Evolutionary conservation across 92 coral and sea anemone genomes (phyloP).

Genomic region (Parazoanthus darwini): DNA sequence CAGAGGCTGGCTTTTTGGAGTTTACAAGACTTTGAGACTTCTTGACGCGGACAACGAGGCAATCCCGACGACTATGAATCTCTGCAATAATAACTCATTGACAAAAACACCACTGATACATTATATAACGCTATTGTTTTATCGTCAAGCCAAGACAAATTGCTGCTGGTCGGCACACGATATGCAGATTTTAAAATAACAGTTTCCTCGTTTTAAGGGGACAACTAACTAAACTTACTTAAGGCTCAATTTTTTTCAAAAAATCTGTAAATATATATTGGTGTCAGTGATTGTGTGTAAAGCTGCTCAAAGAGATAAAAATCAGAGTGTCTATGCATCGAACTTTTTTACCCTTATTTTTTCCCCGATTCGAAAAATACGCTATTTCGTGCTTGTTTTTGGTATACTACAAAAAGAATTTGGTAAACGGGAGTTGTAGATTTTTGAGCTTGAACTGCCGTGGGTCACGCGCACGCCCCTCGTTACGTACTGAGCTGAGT

Average conservation of each 20-base stretch:
- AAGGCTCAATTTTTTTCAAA: not conserved
- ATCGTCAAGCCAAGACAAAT: not conserved
- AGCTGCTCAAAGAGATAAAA: not conserved
- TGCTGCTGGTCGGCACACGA: not conserved
- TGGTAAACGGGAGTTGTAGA: no score
- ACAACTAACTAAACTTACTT: not conserved
- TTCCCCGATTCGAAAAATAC: no score
- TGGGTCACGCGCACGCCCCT: no score
- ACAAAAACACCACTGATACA: not conserved
- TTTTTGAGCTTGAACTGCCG: no score
- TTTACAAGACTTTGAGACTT: constrained; percentile 2
- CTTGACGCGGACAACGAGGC: not conserved
- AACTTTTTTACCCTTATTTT: no score
- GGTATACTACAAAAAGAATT: no score
- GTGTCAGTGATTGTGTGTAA: not conserved
- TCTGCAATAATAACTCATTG: not conserved
- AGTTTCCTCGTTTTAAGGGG: not conserved
- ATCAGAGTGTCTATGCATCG: no score
- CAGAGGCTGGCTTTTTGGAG: not conserved
- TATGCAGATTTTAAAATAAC: not conserved
- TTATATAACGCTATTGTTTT: not conserved
- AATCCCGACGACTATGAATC: not conserved
- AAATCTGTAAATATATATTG: not conserved
- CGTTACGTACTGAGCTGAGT: no score
- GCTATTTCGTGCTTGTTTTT: no score